phyloP scores from a whole-genome alignment of 1,140 invertebrate genomes.

The Onthophagus taurus region DNA sequence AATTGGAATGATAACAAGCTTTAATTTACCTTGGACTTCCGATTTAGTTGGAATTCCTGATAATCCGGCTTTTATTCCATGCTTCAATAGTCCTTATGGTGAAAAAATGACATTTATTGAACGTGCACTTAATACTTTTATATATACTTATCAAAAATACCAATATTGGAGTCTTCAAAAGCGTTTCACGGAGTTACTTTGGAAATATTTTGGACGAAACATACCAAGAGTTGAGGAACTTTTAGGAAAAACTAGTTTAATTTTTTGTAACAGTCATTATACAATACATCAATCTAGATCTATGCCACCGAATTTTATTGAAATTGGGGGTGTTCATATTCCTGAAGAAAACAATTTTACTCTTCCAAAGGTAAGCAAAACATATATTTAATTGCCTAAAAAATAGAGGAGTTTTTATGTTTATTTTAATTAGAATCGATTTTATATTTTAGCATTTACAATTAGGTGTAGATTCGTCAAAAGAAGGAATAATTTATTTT shows the following conservation, averaged over 20 bases:
- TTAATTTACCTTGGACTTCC: slow-evolving; percentile 42
- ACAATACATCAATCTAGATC: slow-evolving; percentile 31
- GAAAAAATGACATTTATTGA: slow-evolving; percentile 46
- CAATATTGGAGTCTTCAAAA: slow-evolving; percentile 7
- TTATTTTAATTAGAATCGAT: neutral
- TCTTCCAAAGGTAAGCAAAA: slow-evolving; percentile 50
- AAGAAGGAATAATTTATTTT: slow-evolving; percentile 39
- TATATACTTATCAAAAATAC: neutral
- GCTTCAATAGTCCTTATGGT: slow-evolving; percentile 38
- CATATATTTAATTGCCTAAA: too few relatives aligned
- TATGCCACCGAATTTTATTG: slow-evolving; percentile 34
- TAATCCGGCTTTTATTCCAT: slow-evolving; percentile 52
- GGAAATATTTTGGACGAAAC: slow-evolving; percentile 26
- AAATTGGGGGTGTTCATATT: slow-evolving; percentile 32
- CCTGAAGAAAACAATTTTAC: slow-evolving; percentile 33
- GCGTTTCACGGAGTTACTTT: slow-evolving; percentile 8
- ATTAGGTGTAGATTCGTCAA: slow-evolving; percentile 17
- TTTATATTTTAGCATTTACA: slow-evolving; percentile 25
- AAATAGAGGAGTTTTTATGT: too few relatives aligned
- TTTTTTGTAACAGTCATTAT: slow-evolving; percentile 35
- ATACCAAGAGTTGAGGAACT: slow-evolving; percentile 22
- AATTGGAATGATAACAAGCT: slow-evolving; percentile 46
- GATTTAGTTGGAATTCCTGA: slow-evolving; percentile 46
- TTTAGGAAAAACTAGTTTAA: slow-evolving; percentile 21
- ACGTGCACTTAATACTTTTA: slow-evolving; percentile 36